Conservation (phyloP, 92 coral and sea anemone species). For the Parazoanthus atlanticus region DNA sequence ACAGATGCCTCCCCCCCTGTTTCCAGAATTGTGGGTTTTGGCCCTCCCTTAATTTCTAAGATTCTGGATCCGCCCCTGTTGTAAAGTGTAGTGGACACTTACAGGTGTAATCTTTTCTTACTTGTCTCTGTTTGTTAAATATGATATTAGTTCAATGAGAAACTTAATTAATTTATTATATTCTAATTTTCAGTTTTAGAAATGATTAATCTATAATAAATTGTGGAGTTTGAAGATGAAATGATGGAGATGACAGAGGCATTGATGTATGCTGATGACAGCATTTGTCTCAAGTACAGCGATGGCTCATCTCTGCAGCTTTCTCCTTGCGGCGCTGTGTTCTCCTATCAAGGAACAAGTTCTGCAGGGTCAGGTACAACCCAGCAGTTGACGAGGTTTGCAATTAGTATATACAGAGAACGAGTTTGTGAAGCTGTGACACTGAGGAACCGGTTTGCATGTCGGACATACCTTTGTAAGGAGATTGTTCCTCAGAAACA, state of each 20-base stretch:
- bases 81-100: no score
- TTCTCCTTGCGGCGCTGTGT: conserved; percentile 82
- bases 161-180: no score
- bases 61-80: no score
- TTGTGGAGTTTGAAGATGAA: not conserved
- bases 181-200: no score
- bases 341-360: conserved; percentile 54
- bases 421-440: conserved; percentile 64
- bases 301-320: conserved; percentile 80
- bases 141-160: no score
- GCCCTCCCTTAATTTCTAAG: no score
- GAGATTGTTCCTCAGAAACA: conserved; percentile 58
- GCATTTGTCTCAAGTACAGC: conserved; percentile 64
- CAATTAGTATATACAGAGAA: conserved; percentile 62
- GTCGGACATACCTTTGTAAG: conserved; percentile 76
- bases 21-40: no score
- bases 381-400: conserved; percentile 81
- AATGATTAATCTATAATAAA: not conserved
- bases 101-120: no score
- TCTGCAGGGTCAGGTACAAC: conserved; percentile 28
- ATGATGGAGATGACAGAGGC: conserved; percentile 46
- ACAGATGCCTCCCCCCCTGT: no score
- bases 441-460: conserved; percentile 81
- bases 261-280: conserved; percentile 65
- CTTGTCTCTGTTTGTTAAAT: no score